A percentile compares a stretch with the other conserved stretches of the same genome.
phyloP scores from a whole-genome alignment of 2,113 vertebrate genomes.

The Polypterus senegalus region DNA sequence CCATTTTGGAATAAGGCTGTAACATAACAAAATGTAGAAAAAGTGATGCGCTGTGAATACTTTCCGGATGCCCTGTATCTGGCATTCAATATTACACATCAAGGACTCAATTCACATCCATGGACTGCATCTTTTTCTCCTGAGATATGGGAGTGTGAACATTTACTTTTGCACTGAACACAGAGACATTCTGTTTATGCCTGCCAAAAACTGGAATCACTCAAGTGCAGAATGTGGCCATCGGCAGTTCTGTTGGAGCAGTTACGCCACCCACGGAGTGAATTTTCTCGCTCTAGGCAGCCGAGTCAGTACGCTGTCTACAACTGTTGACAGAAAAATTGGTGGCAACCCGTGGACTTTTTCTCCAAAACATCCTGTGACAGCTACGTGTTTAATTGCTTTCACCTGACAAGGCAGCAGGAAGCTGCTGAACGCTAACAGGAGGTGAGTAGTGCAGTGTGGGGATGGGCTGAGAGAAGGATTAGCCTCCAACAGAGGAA shows the following conservation, averaged over 20 bases:
- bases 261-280: slow-evolving; percentile 9
- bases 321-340: slow-evolving; percentile 5
- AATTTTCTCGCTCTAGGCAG: slow-evolving; percentile 4
- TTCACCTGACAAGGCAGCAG: neutral
- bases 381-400: neutral
- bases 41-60: too few relatives aligned
- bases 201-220: too few relatives aligned
- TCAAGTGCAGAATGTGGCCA: slow-evolving; percentile 1
- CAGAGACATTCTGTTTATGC: neutral
- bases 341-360: neutral
- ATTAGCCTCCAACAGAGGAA: neutral
- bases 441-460: neutral
- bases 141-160: too few relatives aligned
- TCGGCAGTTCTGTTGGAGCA: neutral
- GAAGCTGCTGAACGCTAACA: neutral
- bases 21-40: too few relatives aligned
- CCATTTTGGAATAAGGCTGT: too few relatives aligned
- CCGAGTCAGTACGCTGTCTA: slow-evolving; percentile 5
- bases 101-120: too few relatives aligned
- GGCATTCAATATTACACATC: too few relatives aligned
- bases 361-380: neutral
- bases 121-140: too few relatives aligned
- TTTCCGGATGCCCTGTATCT: too few relatives aligned
- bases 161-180: too few relatives aligned
- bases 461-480: neutral